Evolutionary conservation across 1,140 invertebrate genomes (phyloP).

Genomic region (Camponotus vicinus): DNA sequence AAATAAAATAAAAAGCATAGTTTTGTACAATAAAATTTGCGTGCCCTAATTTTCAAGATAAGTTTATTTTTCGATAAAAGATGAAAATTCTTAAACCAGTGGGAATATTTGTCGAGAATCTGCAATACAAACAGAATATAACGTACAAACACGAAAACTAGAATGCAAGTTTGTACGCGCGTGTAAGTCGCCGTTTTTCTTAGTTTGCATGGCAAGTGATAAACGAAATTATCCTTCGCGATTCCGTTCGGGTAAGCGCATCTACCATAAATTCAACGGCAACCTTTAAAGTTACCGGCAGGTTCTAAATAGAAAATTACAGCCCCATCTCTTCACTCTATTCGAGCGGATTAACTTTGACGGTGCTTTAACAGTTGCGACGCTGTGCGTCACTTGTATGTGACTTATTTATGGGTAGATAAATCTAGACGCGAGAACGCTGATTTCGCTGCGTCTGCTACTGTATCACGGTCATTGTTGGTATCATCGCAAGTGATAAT

Average conservation of each 20-base stretch:
- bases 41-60: background rate
- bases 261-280: conserved; percentile 59
- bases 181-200: background rate
- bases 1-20: background rate
- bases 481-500: background rate
- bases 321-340: conserved; percentile 8
- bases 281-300: conserved; percentile 56
- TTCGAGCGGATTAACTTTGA: conserved; percentile 61
- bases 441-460: background rate
- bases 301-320: conserved; percentile 71
- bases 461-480: background rate
- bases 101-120: background rate
- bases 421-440: background rate
- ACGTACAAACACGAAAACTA: background rate
- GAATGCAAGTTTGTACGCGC: conserved; percentile 10
- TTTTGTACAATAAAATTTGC: background rate
- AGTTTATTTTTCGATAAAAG: background rate
- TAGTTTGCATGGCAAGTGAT: conserved; percentile 46
- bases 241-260: conserved; percentile 43
- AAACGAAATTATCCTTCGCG: conserved; percentile 61
- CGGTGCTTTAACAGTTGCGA: conserved; percentile 28
- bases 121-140: background rate
- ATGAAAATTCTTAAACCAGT: background rate
- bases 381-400: background rate
- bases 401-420: conserved; percentile 40